phyloP scores from a whole-genome alignment of 2,113 vertebrate species.

The Myotis davidii region DNA sequence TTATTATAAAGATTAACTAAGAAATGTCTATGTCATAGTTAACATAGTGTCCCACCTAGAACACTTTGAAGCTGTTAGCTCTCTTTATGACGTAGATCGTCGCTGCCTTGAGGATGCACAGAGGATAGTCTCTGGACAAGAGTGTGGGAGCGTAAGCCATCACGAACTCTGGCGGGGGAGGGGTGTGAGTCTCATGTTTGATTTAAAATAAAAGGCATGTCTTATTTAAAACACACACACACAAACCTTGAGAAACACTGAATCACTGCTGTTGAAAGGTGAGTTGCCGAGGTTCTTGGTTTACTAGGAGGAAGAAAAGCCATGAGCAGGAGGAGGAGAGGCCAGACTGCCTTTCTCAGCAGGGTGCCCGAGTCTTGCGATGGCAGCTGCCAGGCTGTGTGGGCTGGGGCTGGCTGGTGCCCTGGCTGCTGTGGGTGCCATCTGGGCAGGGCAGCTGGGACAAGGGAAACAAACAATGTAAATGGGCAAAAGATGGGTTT shows the following conservation, averaged over 20 bases:
- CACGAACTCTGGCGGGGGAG: background rate
- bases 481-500: background rate
- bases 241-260: background rate
- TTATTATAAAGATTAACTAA: background rate
- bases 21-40: background rate
- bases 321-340: background rate
- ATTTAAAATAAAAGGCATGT: background rate
- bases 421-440: background rate
- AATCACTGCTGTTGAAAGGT: background rate
- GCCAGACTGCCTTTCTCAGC: accelerated
- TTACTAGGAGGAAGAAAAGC: background rate
- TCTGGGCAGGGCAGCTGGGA: background rate
- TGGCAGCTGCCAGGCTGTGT: background rate
- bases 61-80: background rate
- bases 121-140: background rate
- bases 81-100: background rate
- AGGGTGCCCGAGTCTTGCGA: background rate
- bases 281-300: background rate
- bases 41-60: background rate
- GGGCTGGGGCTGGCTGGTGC: background rate
- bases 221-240: background rate
- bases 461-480: background rate
- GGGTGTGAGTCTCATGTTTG: background rate
- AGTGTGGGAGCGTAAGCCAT: background rate
- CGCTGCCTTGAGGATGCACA: background rate